Conservation (phyloP, 30 jellyfish, hydroid and myxozoan species). For the Mastigias papua region DNA sequence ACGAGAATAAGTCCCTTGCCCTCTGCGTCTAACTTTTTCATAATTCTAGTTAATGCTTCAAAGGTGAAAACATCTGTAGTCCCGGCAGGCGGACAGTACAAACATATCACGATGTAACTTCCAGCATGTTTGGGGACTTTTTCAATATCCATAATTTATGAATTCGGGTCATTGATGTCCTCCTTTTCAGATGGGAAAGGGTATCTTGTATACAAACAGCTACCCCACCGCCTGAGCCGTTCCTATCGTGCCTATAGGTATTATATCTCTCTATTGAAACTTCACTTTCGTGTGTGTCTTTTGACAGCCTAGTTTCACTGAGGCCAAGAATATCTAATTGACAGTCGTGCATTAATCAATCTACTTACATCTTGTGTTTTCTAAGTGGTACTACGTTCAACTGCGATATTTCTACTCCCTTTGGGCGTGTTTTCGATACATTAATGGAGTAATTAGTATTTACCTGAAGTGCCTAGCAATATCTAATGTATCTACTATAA, state of each 20-base stretch:
- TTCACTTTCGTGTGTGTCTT: constrained; percentile 24
- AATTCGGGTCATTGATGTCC: constrained; percentile 13
- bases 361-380: constrained; percentile 38
- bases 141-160: background rate
- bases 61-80: background rate
- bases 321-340: constrained; percentile 30
- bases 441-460: constrained; percentile 6
- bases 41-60: background rate
- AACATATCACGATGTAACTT: constrained; percentile 4
- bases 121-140: constrained; percentile 10
- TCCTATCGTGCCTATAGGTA: constrained; percentile 43
- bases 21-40: constrained; percentile 35
- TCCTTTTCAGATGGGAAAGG: constrained; percentile 31
- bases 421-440: constrained; percentile 18
- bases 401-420: constrained; percentile 26
- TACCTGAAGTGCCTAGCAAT: constrained; percentile 58
- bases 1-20: constrained; percentile 20
- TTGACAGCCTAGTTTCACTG: constrained; percentile 43
- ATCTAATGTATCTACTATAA: constrained; percentile 15
- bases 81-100: constrained; percentile 40
- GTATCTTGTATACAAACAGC: constrained; percentile 12
- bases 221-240: constrained; percentile 33
- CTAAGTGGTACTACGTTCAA: constrained; percentile 46
- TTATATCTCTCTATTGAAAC: constrained; percentile 20
- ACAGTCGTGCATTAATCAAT: constrained; percentile 8